A percentile compares a stretch with the other conserved stretches of the same genome.
phyloP scores from a whole-genome alignment of 1,140 invertebrate species.

The Aphelinus certus region DNA sequence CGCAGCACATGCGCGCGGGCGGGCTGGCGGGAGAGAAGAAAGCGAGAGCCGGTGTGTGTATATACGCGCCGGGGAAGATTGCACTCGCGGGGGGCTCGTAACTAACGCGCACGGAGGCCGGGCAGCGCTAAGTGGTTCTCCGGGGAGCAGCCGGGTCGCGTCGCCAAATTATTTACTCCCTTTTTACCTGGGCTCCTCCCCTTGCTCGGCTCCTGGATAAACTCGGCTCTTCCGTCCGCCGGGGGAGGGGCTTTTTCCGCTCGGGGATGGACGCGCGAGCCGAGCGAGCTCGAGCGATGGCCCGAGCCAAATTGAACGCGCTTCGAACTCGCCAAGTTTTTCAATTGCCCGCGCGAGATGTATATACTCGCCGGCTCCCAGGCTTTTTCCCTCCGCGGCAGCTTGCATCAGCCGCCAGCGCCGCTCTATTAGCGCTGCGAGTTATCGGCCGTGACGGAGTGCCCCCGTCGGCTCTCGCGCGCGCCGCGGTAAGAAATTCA shows the following conservation, averaged over 20 bases:
- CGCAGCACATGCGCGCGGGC: too few species aligned
- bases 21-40: background rate
- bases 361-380: too few species aligned
- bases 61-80: constrained; percentile 9
- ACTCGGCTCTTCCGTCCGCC: background rate
- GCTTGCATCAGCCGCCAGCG: too few species aligned
- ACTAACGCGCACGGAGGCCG: constrained; percentile 40
- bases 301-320: constrained; percentile 3
- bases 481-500: background rate
- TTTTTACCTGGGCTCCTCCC: constrained; percentile 38
- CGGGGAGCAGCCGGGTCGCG: constrained; percentile 35
- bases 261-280: too few species aligned
- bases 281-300: too few species aligned
- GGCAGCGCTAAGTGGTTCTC: constrained; percentile 49
- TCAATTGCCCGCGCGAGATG: background rate
- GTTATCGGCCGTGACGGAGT: background rate
- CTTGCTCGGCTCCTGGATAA: constrained; percentile 3
- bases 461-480: background rate
- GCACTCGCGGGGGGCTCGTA: constrained; percentile 44
- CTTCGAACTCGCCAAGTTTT: constrained; percentile 13
- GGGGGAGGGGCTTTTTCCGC: background rate
- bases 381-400: too few species aligned
- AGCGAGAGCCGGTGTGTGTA: background rate
- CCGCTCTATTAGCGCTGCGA: background rate
- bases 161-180: constrained; percentile 50